Evolutionary conservation across 2,888 invertebrate genomes (phyloP), one percentile per base, ranked within the genome.

Genomic region (Melieria crassipennis): DNA sequence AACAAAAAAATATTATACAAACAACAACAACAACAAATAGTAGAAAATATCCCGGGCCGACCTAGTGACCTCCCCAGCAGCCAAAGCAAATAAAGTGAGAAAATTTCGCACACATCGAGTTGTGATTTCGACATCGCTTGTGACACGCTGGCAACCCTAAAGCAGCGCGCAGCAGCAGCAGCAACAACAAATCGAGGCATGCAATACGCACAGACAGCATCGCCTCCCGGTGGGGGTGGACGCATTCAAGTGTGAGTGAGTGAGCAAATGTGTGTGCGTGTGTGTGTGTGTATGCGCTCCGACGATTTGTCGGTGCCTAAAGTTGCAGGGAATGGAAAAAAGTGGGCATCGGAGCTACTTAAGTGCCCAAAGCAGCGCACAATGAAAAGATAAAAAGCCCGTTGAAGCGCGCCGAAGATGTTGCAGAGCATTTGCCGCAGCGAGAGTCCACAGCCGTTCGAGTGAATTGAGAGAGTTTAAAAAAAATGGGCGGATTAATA

Each of bases 11-110:
- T 9, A 43, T 11, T 30, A 9, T 46, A 46, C 48, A 70, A 11
- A n/a, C 30, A 46, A 60, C 52, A 16, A 16, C 16, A 71, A 61
- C 56, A 73, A 71, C 67, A 48, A 10, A 64, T 30, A n/a, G 11
- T 3, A 2, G 30, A 30, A 79, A 77, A 78, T 76, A 79, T 78
- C 85, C 85, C 82, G 84, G 85, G 83, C 84, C 85, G 86, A 86
- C 86, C 86, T 86, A 86, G 83, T 86, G 85, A 86, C 86, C 85
- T 86, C 83, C 73, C 80, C 70, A 56, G 52, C 46, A 47, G 62
- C 67, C 30, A 57, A 63, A 47, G 52, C 68, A 69, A 69, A 69
- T 63, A 63, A 50, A 52, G 16, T 42, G 11, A 48, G 16, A 48
- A 16, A 48, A 16, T 30, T 30, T 30, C 43, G 64, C 13, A 11